Base-by-base conservation (phyloP, 2,113 vertebrate species). In the Sardina pilchardus region DNA sequence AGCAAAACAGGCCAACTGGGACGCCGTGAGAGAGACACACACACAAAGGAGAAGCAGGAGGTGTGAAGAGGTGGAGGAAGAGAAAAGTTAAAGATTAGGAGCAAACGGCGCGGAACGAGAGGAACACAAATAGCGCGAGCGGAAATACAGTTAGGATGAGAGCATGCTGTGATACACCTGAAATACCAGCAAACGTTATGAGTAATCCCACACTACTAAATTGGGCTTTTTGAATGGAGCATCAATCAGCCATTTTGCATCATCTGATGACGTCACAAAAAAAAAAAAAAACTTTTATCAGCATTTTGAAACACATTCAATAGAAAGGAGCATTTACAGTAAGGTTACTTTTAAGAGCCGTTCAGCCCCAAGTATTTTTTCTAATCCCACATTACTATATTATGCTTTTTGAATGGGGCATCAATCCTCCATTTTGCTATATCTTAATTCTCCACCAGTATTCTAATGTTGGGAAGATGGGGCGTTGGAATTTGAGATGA, bases 1-100 rank as follows among this genome's bases (percentile, higher is more conserved):
- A 99, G 97, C 98, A 99, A 96, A 98, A 99, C 95, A 99, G 96
- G 96, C 97, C 97, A 43, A 96, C 98, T 98, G 97, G 94, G 86
- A 86, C 56, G 82, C 86, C 88, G 67, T 82, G 19, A 87, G 83
- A 85, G 80, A n/a, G 86, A 59, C 17, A n/a, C 63, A 67, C 24
- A 67, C 6, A 75, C 26, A 75, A 90, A 91, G 83, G 86, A 83
- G 43, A 80, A 84, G 81, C 59, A 84, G 44, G 85, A 78, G 53
- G 53, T 75, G 56, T 24, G 90, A 91, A 86, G 90, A 67, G 63
- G 78, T 39, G 88, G 83, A 88, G 84, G 91, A 85, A 92, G 78
- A 85, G 90, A 59, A 86, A 80, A 84, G 59, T 83, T 78, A 34
- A 19, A 36, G 71, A 39, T 78, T 78, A 78, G 12, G 63, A 7